Conservation (phyloP, 2,888 invertebrate genomes). For the Salpingus planirostris region DNA sequence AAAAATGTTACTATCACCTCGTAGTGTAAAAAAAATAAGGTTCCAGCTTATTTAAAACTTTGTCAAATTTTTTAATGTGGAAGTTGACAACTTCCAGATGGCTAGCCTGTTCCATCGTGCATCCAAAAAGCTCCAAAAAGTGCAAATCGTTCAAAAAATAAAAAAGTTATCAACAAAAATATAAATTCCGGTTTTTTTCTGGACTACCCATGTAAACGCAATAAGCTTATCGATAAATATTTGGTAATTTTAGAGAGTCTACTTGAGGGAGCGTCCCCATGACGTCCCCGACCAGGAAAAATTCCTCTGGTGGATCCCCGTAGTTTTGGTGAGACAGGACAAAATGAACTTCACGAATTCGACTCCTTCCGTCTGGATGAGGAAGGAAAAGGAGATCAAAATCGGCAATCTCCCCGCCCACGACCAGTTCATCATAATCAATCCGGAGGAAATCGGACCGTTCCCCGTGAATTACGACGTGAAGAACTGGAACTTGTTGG, state of each 20-base stretch:
- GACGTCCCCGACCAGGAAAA: conserved; percentile 62
- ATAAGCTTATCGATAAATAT: conserved; percentile 7
- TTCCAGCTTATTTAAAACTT: too few species aligned
- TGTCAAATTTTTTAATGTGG: too few species aligned
- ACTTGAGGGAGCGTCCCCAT: conserved; percentile 63
- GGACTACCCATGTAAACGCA: not conserved
- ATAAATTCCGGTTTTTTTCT: too few species aligned
- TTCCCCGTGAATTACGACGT: conserved; percentile 77
- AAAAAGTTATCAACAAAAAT: too few species aligned
- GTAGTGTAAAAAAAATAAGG: too few species aligned
- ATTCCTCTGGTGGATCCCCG: conserved; percentile 67
- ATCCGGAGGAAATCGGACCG: conserved; percentile 78
- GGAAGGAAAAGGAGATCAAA: conserved; percentile 46
- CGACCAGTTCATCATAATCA: conserved; percentile 65
- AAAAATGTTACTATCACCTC: too few species aligned
- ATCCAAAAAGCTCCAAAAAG: too few species aligned
- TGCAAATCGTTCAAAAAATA: too few species aligned
- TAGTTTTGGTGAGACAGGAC: conserved; percentile 53
- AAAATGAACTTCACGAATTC: conserved; percentile 51
- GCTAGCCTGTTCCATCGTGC: too few species aligned
- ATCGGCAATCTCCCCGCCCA: conserved; percentile 47
- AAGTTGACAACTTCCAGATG: too few species aligned
- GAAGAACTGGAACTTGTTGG: conserved; percentile 67
- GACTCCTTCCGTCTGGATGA: conserved; percentile 56
- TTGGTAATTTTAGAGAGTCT: conserved; percentile 48